Conservation (phyloP, 2,888 invertebrate species). For the Leptinotarsa rubiginosa region DNA sequence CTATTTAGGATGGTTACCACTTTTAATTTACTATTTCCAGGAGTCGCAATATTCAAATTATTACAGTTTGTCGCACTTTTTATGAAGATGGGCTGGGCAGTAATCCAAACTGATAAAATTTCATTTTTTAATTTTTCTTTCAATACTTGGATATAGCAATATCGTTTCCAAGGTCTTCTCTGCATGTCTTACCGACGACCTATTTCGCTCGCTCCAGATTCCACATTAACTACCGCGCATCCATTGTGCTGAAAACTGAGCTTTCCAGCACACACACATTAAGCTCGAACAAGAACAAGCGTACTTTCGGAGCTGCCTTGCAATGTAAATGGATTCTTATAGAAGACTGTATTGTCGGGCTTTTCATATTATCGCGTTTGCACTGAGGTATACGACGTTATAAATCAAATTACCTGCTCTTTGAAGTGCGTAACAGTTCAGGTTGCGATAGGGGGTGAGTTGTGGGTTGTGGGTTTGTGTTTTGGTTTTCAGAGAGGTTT, state of each 20-base stretch:
- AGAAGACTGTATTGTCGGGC: not conserved
- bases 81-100: no score
- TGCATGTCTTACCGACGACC: not conserved
- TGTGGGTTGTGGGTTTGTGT: not conserved
- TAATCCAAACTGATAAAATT: no score
- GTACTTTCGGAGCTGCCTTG: not conserved
- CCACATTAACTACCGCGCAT: not conserved
- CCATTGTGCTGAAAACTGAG: not conserved
- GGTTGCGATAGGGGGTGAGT: not conserved
- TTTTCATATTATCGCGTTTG: not conserved
- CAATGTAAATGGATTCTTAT: not conserved
- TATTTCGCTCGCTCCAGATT: not conserved
- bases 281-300: constrained; percentile 4
- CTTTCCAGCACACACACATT: constrained; percentile 5
- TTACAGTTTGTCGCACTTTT: no score
- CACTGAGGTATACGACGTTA: not conserved
- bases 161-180: not conserved
- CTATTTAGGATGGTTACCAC: no score
- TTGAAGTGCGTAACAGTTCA: not conserved
- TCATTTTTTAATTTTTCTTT: no score
- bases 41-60: no score
- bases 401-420: constrained; percentile 9
- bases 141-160: no score
- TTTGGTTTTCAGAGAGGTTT: no score
- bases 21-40: no score